Base-by-base conservation (phyloP, 2,797 vertebrate genomes). In the Tenualosa ilisha region DNA sequence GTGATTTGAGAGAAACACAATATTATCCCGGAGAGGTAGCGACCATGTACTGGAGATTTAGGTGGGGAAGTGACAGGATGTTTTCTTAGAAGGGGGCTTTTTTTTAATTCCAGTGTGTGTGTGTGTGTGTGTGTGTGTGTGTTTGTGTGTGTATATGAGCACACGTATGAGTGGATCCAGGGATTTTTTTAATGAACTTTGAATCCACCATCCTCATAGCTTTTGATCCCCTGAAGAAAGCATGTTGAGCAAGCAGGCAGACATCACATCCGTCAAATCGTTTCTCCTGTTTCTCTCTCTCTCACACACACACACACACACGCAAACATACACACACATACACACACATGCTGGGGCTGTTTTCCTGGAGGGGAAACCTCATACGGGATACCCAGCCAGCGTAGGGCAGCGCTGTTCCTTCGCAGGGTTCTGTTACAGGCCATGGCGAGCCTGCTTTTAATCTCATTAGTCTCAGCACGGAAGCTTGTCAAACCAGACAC, bases 1-100 rank as follows among this genome's bases (percentile, higher is more conserved):
- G 84, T 82, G 82, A 89, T 87, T 84, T 88, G 84, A 87, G 86
- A 63, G 87, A 89, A 90, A 82, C 82, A 84, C 84, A 89, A 88
- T 89, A 87, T 88, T 88, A 86, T 90, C 83, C 63, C 86, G 86
- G 37, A 22, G 40, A 17, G 72, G 72, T 72, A 17, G 68, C 31
- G 13, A 37, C 65, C n/a, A 12, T 72, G 26, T 40, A 72, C 65
- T 15, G 17, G 40, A 37, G 37, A 20, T 8, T 13, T 5, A 40
- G 13, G 72, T 13, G 37, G 12, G 12, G 40, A 17, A 1, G 5
- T 40, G 65, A 61, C 22, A 5, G 65, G 65, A 79, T 79, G 37
- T 43, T 22, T 79, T 79, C 50, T 79, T 61, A 61, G n/a, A 68
- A 37, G 26, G 17, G 13, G 11, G 31, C 26, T 37, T 72, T 13